These are phyloP conservation scores for Hydrolagus affinis DNA, from an alignment of 2,113 vertebrate species.

Conservation along the genomic window DNA sequence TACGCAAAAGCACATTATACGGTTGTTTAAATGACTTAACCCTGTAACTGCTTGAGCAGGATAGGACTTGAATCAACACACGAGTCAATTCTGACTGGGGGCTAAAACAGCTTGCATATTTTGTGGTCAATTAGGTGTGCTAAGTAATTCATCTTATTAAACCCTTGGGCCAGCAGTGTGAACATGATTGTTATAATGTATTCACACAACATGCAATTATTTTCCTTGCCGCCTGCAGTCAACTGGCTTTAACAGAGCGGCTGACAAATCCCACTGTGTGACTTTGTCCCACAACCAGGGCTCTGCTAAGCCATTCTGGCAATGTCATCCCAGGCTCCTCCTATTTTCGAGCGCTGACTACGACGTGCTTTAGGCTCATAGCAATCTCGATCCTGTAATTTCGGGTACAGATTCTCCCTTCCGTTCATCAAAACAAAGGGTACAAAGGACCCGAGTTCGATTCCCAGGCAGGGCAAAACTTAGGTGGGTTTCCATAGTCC, in stretches of 20 bases:
- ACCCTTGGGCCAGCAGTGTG: not conserved
- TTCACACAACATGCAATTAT: slow-evolving; percentile 13
- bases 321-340: not conserved
- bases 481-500: too few species aligned
- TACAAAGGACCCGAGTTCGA: not conserved
- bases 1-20: slow-evolving; percentile 54
- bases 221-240: not conserved
- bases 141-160: slow-evolving; percentile 3
- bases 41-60: slow-evolving; percentile 41
- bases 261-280: not conserved
- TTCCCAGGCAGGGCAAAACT: too few species aligned
- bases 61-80: slow-evolving; percentile 12
- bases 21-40: slow-evolving; percentile 50
- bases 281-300: not conserved
- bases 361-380: not conserved
- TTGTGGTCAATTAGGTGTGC: slow-evolving; percentile 6
- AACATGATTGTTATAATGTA: not conserved
- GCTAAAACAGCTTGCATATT: slow-evolving; percentile 4
- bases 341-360: not conserved
- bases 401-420: not conserved
- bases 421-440: not conserved
- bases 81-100: slow-evolving; percentile 5
- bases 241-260: not conserved
- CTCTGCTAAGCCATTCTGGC: not conserved
- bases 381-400: not conserved